These are phyloP conservation scores for Chelonus insularis DNA, from an alignment of 1,140 invertebrate genomes.

Conservation along the genomic window DNA sequence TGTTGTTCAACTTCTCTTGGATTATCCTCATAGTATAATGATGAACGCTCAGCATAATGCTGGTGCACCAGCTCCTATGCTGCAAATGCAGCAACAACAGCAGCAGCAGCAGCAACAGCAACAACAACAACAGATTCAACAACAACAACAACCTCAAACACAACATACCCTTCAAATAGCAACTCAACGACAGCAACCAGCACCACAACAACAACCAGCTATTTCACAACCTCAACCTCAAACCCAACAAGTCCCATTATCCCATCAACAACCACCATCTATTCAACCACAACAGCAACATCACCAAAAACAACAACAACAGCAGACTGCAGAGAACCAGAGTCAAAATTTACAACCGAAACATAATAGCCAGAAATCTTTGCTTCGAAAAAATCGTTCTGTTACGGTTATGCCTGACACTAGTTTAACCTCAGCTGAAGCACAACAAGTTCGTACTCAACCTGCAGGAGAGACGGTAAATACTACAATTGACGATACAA, in stretches of 20 bases:
- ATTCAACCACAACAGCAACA: slow-evolving; percentile 41
- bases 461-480: slow-evolving; percentile 50
- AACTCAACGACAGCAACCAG: slow-evolving; percentile 34
- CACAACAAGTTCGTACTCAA: slow-evolving; percentile 60
- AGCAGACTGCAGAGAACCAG: slow-evolving; percentile 48
- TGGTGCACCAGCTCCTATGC: slow-evolving; percentile 43
- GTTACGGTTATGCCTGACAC: slow-evolving; percentile 57
- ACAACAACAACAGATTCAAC: slow-evolving; percentile 40
- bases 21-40: slow-evolving; percentile 88
- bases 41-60: slow-evolving; percentile 59
- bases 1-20: slow-evolving; percentile 91
- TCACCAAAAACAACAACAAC: slow-evolving; percentile 56
- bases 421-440: slow-evolving; percentile 63
- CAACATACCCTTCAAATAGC: slow-evolving; percentile 32
- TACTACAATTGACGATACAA: slow-evolving; percentile 53
- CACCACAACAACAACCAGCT: slow-evolving; percentile 43
- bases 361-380: slow-evolving; percentile 58
- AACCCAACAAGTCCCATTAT: slow-evolving; percentile 28
- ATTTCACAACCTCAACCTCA: slow-evolving; percentile 20
- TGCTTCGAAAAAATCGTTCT: slow-evolving; percentile 62
- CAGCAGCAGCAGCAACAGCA: slow-evolving; percentile 53
- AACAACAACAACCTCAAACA: slow-evolving; percentile 46
- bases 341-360: slow-evolving; percentile 51
- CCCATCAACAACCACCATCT: slow-evolving; percentile 36
- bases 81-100: slow-evolving; percentile 54